Conservation (phyloP, 1,140 invertebrate genomes). For the Penaeus vannamei region DNA sequence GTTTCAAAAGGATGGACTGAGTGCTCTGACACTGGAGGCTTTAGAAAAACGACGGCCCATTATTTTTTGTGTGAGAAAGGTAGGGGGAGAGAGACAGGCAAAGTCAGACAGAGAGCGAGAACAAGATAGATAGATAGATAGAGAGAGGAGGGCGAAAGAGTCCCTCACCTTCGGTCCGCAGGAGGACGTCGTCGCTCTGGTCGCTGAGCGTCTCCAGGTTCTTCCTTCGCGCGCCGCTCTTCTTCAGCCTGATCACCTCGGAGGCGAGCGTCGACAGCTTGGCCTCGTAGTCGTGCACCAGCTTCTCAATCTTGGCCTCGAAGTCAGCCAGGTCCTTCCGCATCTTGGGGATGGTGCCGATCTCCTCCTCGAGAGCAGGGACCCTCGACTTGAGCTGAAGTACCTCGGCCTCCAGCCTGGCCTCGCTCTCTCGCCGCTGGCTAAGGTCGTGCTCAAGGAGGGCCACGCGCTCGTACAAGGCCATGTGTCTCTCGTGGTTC, state of each 20-base stretch:
- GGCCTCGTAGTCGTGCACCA: constrained; percentile 59
- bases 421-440: constrained; percentile 33
- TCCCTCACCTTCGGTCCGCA: background rate
- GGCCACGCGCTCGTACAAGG: constrained; percentile 53
- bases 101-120: too few relatives aligned
- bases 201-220: constrained; percentile 50
- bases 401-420: constrained; percentile 39
- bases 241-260: constrained; percentile 55
- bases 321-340: constrained; percentile 51
- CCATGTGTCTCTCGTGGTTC: constrained; percentile 50
- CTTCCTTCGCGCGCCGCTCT: constrained; percentile 40
- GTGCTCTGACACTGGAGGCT: too few relatives aligned
- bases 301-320: constrained; percentile 56
- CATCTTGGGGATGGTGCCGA: constrained; percentile 59
- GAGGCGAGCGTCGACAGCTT: constrained; percentile 54
- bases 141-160: background rate
- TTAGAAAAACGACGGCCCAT: too few relatives aligned
- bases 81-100: too few relatives aligned
- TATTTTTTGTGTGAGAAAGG: too few relatives aligned
- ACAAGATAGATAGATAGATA: too few relatives aligned
- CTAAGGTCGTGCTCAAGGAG: constrained; percentile 36
- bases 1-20: background rate
- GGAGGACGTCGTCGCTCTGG: constrained; percentile 27
- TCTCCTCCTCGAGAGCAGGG: constrained; percentile 50
- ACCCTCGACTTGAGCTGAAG: constrained; percentile 41